Base-by-base conservation (phyloP, 2,888 invertebrate species). In the Criorhina ranunculi region DNA sequence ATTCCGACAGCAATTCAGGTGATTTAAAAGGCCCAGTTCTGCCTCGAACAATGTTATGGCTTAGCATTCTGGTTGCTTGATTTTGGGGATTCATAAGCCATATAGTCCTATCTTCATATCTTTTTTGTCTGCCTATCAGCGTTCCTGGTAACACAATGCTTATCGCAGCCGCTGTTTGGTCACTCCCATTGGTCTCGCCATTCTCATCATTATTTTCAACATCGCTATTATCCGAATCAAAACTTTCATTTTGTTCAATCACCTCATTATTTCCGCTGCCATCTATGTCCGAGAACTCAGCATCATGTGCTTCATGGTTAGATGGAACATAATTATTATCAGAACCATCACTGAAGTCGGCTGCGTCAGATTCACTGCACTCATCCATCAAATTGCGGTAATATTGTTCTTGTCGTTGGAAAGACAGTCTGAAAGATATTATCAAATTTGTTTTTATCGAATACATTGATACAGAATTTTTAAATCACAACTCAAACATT, bases 361-460 rank as follows among this genome's bases (percentile, higher is more conserved):
- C 55, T 55, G 3, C 17, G 11, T 55, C 55, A 35, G 42, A 42
- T 42, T 40, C 24, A 24, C 29, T 40, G 29, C 24, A 42, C 12
- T 42, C 59, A 59, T 59, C 42, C 59, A 40, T 24, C 59, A 59
- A 59, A 42, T 55, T 59, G n/a, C 57, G 24, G n/a, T 7, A n/a
- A 24, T 40, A 57, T 40, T 57, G 5, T 19, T 55, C 55, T 37
- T 37, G 37, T 6, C 55, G 17, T 37, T 37, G n/a, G 24, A 57
- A 53, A 53, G 33, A 53, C 53, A 19, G 9, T 40, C 37, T 53
- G 33, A 53, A 55, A 55, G 2, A 35, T 55, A 35, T 55, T 59
- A 59, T 40, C 24, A 40, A 59, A 59, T 59, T 7, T 6, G 24
- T 24, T 31, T 40, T 59, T 40, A 40, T 40, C 37, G 1, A 40